Conservation (phyloP, 2,797 vertebrate species). For the Sandelia bainsii region DNA sequence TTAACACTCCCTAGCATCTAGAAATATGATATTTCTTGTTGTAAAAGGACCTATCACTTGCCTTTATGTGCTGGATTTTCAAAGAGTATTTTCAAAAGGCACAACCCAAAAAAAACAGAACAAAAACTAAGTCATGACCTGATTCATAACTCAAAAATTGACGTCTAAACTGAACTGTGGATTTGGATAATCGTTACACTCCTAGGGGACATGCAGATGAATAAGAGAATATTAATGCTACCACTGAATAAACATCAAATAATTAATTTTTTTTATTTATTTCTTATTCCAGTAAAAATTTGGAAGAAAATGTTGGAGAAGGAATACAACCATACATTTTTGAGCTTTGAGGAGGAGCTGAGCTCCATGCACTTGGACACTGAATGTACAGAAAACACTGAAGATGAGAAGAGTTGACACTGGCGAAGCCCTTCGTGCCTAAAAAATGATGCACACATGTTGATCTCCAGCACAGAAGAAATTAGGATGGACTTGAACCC, state of each 20-base stretch:
- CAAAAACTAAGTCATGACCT: too few species aligned
- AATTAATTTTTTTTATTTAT: background rate
- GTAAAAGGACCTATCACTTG: too few species aligned
- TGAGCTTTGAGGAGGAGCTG: constrained; percentile 80
- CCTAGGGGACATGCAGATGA: background rate
- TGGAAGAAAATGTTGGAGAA: constrained; percentile 86
- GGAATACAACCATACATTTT: constrained; percentile 72
- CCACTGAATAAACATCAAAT: background rate
- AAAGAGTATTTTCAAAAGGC: too few species aligned
- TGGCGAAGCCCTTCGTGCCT: constrained; percentile 29
- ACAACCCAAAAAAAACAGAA: too few species aligned
- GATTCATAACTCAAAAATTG: too few species aligned
- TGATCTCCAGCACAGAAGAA: constrained; percentile 27
- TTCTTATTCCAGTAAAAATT: constrained; percentile 75
- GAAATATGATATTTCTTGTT: too few species aligned
- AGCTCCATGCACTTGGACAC: constrained; percentile 58
- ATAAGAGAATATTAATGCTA: background rate
- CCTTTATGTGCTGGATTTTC: too few species aligned
- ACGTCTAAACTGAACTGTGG: too few species aligned
- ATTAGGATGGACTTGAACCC: constrained; percentile 11
- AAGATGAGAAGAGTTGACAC: constrained; percentile 73
- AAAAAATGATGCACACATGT: background rate
- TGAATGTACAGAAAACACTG: constrained; percentile 60
- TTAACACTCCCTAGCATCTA: too few species aligned
- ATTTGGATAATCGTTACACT: too few species aligned